Evolutionary conservation across 2,113 vertebrate species (phyloP), one percentile per base, ranked within the genome.

Genomic region (Odocoileus virginianus): DNA sequence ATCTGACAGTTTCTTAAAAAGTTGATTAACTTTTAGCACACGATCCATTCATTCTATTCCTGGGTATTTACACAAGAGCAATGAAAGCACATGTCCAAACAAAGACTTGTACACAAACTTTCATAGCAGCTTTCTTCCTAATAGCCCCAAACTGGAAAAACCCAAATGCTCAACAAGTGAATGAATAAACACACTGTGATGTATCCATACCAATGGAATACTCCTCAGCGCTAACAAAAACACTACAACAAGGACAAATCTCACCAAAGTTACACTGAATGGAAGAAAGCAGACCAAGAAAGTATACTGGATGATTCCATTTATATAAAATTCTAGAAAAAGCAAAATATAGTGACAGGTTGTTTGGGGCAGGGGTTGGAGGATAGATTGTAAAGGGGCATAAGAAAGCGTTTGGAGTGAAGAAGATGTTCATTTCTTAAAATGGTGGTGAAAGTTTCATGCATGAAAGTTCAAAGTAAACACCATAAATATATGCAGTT

Each of bases 281-380:
- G 33, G 92, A 74, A 82, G 55, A 71, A 76, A 43, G 23, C 15
- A 45, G 55, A 79, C 58, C 17, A 74, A 86, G 45, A 74, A 58
- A 40, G 54, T 33, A 17, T 17, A 40, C 33, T 81, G 14, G 67
- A 58, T 86, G 54, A 61, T 40, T 86, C 79, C 23, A 57, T 61
- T 86, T 36, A 74, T 7, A 43, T 8, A 74, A 71, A 95, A 88
- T 43, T 71, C 67, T 71, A 91, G n/a, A 85, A 95, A 95, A 78
- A 19, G n/a, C 60, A 86, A 45, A 95, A 45, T 47, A 43, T 2
- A 78, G 33, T 1, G 40, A 57, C 33, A 89, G 52, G 13, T 55
- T 64, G 15, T 6, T 4, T 17, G 5, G 6, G 12, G 55, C 21
- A 64, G 52, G 36, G 6, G 1, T 2, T 40, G 11, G 2, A 17